Base-by-base conservation (phyloP, 2,797 vertebrate genomes). In the Emydoidea blandingii region DNA sequence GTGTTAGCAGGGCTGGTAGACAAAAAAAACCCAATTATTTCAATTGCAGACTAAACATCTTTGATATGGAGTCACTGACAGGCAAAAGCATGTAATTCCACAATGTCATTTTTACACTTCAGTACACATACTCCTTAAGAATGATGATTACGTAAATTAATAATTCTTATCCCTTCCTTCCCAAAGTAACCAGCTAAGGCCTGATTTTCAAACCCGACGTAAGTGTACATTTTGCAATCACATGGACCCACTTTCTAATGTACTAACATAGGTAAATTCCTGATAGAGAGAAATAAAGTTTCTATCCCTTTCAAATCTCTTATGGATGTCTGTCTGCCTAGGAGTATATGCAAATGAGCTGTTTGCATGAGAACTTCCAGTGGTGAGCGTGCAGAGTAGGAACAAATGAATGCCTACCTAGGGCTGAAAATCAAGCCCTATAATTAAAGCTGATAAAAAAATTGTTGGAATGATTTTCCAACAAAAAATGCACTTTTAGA, bases 51-150 rank as follows among this genome's bases (percentile, higher is more conserved):
- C 7, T 54, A n/a, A 81, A 56, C 52, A 79, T 91, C 52, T 91
- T 59, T 80, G 81, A 50, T 0, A 1, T 8, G 34, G 50, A 89
- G 47, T 27, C 21, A 41, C 53, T 37, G 86, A 84, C 62, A 88
- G 41, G 8, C 65, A 57, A 41, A 53, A 3, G 41, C 18, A 53
- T 0, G 19, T 82, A 23, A 83, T 14, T 21, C 37, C 37, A 44
- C 0, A 0, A 62, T 9, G 54, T 12, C 25, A 31, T 83, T 56
- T 79, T 54, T 31, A 78, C 12, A 14, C 3, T 12, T 2, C n/a
- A 29, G 44, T 18, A 31, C 9, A 84, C 82, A 37, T 3, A 4
- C 54, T 31, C 79, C 89, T 49, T 19, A 65, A 52, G 50, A 92
- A 89, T 72, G 34, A 37, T 68, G 68, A 72, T 37, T 41, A 41